These are phyloP conservation scores for Latrodectus elegans DNA, from an alignment of 2,888 invertebrate genomes.

Conservation along the genomic window DNA sequence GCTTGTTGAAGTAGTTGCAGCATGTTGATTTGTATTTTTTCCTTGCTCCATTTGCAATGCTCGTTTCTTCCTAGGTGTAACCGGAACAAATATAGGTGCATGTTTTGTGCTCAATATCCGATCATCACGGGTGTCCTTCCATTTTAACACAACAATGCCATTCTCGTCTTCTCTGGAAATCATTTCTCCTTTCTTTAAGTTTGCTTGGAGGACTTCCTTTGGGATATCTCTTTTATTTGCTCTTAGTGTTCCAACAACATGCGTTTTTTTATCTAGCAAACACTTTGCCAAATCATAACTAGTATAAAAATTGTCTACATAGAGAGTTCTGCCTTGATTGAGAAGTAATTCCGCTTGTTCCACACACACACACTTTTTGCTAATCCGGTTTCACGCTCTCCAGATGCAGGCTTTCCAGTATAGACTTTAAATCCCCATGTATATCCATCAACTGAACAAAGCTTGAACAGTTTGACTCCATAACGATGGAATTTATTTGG, in stretches of 20 bases:
- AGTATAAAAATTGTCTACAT: neutral
- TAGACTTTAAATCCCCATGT: conserved; percentile 38
- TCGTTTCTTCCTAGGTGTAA: no score
- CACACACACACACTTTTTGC: conserved; percentile 10
- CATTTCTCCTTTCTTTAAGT: no score
- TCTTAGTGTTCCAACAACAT: neutral
- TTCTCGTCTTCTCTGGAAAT: neutral
- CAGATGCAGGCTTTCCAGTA: conserved; percentile 7
- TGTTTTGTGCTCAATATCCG: no score
- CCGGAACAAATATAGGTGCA: no score
- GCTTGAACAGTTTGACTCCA: conserved; percentile 73
- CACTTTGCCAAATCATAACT: neutral
- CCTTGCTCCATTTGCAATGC: no score
- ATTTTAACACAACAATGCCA: no score
- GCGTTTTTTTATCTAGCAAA: neutral
- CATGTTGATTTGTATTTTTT: no score
- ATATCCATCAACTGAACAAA: conserved; percentile 71
- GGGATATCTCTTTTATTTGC: neutral
- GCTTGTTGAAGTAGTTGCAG: no score
- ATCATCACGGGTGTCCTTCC: no score
- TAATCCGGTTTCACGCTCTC: conserved; percentile 13
- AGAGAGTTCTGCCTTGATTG: conserved; percentile 15
- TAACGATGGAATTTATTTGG: conserved; percentile 73
- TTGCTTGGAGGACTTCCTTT: neutral
- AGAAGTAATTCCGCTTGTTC: neutral